Evolutionary conservation across 2,888 invertebrate species (phyloP), one percentile per base, ranked within the genome.

Genomic region (Chrysopilus asiliformis): DNA sequence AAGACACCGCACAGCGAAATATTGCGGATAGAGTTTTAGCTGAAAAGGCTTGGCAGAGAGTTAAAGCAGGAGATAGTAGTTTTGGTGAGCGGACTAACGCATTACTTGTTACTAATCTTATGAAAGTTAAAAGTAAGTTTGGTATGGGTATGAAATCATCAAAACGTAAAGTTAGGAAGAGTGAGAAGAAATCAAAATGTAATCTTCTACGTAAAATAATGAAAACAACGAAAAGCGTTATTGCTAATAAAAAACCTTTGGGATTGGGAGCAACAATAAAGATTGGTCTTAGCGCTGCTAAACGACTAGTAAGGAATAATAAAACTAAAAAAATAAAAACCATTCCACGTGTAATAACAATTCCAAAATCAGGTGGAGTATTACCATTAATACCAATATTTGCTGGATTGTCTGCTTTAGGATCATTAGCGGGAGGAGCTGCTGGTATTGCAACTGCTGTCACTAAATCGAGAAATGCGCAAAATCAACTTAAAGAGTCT

Each of bases 361-460:
- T 57, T 12, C 55, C 57, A 4, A 56, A 57, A 48, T 38, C 37
- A n/a, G n/a, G n/a, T n/a, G n/a, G n/a, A n/a, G n/a, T n/a, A n/a
- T n/a, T n/a, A n/a, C n/a, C n/a, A n/a, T n/a, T n/a, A n/a, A n/a
- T n/a, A n/a, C n/a, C n/a, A n/a, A n/a, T n/a, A n/a, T n/a, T n/a
- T n/a, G n/a, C 57, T 1, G 55, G 53, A 13, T 40, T 58, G 25
- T 45, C 49, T 14, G 57, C 58, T 12, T 16, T 50, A 9, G 60
- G 57, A 2, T 46, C 51, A 24, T 43, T 58, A 40, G 49, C 51
- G n/a, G 57, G 58, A 19, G 56, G 57, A 18, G 53, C 53, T 20
- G 49, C 56, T 10, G 52, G 52, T 34, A 50, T 60, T 19, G 49
- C 51, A 4, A 58, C 54, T 37, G 50, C 56, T 13, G 48, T 55